Conservation (phyloP, 2,888 invertebrate species). For the Ametastegia equiseti region DNA sequence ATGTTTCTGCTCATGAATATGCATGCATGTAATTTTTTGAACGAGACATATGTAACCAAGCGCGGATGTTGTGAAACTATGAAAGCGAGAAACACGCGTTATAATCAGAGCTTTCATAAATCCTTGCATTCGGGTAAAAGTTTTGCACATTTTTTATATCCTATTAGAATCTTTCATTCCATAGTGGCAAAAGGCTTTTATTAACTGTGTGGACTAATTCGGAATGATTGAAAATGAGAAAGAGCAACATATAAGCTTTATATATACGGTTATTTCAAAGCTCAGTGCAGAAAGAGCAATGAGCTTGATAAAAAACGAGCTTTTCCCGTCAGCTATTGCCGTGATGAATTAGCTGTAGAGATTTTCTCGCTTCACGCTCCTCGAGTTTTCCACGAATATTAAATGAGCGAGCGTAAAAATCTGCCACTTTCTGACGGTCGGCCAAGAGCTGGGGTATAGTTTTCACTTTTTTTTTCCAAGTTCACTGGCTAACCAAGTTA, state of each 20-base stretch:
- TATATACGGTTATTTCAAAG: background rate
- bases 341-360: background rate
- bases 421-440: background rate
- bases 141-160: background rate
- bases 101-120: background rate
- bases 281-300: background rate
- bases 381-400: background rate
- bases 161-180: background rate
- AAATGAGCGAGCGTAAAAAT: slow-evolving; percentile 1
- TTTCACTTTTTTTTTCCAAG: background rate
- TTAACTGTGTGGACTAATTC: background rate
- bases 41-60: background rate
- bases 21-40: no score
- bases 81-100: background rate
- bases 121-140: background rate
- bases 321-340: background rate
- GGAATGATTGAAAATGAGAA: background rate
- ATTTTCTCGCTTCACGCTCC: background rate
- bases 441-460: background rate
- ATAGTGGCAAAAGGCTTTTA: background rate
- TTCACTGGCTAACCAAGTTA: slow-evolving; percentile 19
- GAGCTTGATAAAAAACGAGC: background rate
- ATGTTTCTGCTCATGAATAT: background rate
- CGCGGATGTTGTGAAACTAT: background rate
- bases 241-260: background rate